These are phyloP conservation scores for Palythoa grandiflora DNA, from an alignment of 92 coral and sea anemone genomes.

Conservation along the genomic window DNA sequence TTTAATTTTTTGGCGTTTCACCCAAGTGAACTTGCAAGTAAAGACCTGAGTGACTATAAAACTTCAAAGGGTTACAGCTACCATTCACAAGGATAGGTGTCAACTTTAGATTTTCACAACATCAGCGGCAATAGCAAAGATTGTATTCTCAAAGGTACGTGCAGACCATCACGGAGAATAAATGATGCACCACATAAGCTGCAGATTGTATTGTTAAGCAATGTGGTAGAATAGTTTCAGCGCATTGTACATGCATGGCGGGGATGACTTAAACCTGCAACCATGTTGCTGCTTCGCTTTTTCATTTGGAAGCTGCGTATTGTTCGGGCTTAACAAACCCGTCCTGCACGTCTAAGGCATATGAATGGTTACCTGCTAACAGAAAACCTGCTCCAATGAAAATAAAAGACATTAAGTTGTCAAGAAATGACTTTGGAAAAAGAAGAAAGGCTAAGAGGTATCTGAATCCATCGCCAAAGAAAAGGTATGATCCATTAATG, in stretches of 20 bases:
- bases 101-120: slow-evolving; percentile 48
- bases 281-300: slow-evolving; percentile 57
- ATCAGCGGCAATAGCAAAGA: slow-evolving; percentile 46
- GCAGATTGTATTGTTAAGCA: slow-evolving; percentile 54
- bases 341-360: slow-evolving; percentile 57
- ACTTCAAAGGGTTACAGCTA: slow-evolving; percentile 60
- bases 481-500: slow-evolving; percentile 53
- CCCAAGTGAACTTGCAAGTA: slow-evolving; percentile 59
- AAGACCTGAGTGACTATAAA: slow-evolving; percentile 51
- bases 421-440: slow-evolving; percentile 62
- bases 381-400: slow-evolving; percentile 48
- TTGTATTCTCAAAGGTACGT: slow-evolving; percentile 56
- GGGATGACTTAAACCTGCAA: slow-evolving; percentile 65
- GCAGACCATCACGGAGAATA: slow-evolving; percentile 61
- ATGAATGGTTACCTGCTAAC: slow-evolving; percentile 60
- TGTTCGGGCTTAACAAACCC: slow-evolving; percentile 59
- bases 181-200: slow-evolving; percentile 59
- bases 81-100: slow-evolving; percentile 58
- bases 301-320: slow-evolving; percentile 56
- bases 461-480: slow-evolving; percentile 55
- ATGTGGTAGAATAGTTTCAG: slow-evolving; percentile 43
- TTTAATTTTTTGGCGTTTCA: slow-evolving; percentile 54
- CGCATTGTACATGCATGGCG: slow-evolving; percentile 63
- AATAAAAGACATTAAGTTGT: slow-evolving; percentile 50
- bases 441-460: slow-evolving; percentile 53